Base-by-base conservation (phyloP, 2,888 invertebrate species). In the Lutraria lutraria region DNA sequence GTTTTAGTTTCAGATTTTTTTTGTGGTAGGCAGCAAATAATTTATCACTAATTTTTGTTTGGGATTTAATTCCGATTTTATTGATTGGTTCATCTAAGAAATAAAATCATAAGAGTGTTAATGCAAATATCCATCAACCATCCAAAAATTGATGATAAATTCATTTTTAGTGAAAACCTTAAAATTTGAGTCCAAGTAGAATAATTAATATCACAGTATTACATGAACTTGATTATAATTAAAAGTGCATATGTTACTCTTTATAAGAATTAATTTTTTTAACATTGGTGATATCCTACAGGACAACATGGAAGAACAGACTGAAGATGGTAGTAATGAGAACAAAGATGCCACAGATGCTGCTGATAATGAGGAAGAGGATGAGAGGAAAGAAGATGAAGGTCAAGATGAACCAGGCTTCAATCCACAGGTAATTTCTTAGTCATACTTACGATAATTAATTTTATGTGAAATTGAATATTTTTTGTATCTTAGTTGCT, bases 331-430 rank as follows among this genome's bases (percentile, higher is more conserved):
- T 34, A 92, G 91, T 29, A 93, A 94, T 72, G 93, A 94, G 16
- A 95, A 89, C 31, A 88, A 88, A 81, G 90, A 91, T 83, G 80
- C 21, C 29, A 43, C 79, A 43, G 80, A 85, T 25, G 43, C 79
- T 54, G 80, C 54, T 56, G 85, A 85, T 16, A 72, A 82, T 12
- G 88, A 43, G 43, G 43, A 83, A 31, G 89, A 83, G 31, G 92
- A n/a, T n/a, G n/a, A 92, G 19, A 90, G 90, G 83, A 86, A 89
- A 52, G 93, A 93, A 19, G 89, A 91, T 12, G 91, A 91, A n/a
- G 89, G 90, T 15, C 80, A 90, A 19, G 90, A 90, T 63, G 90
- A 93, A 21, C 91, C 91, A 34, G 93, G 92, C 34, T 90, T 92
- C 86, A 86, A 90, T 76, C 91, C 93, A 54, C 90, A 93, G 92